Evolutionary conservation across 2,888 invertebrate species (phyloP), one percentile per base, ranked within the genome.

Genomic region (Yponomeuta malinellus): DNA sequence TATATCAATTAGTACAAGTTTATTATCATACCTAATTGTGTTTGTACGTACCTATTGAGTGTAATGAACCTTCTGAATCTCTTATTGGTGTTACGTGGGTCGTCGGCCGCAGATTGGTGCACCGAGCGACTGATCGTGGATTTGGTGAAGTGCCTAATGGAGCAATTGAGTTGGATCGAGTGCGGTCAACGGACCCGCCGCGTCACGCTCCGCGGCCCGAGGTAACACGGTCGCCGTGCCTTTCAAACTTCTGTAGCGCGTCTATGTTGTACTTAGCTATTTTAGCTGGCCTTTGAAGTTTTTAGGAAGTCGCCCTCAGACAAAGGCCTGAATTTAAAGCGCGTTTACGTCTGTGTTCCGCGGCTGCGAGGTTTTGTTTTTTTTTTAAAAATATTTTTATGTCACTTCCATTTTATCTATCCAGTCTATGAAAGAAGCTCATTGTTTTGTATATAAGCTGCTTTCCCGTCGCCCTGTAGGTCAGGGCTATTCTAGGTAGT

Each of bases 121-220:
- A 43, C 23, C 12, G 65, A n/a, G 68, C 68, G 68, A 68, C 68
- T 23, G 68, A 29, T 31, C 65, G 52, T 48, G 48, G 68, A 68
- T 68, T 68, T 70, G 70, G 65, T 70, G 65, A 15, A 65, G 70
- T 63, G 65, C 48, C 65, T 83, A 85, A 87, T 88, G 84, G 83
- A 84, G 84, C 86, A 83, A 86, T 86, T 84, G 86, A 64, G 65
- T 33, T 31, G 69, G 85, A 83, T 81, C 81, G 85, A 85, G 63
- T 76, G 84, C 90, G 90, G 90, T 90, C 90, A 90, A 85, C 79
- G 90, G 83, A 85, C 91, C 68, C 71, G 80, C 78, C 78, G 79
- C 89, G 90, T 89, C 90, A 90, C 90, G 91, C 86, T 83, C 86
- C 87, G 84, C 79, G 83, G 86, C 78, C 78, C 85, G 83, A 84